Evolutionary conservation across 1,140 invertebrate genomes (phyloP).

Genomic region (Eriocheir sinensis): DNA sequence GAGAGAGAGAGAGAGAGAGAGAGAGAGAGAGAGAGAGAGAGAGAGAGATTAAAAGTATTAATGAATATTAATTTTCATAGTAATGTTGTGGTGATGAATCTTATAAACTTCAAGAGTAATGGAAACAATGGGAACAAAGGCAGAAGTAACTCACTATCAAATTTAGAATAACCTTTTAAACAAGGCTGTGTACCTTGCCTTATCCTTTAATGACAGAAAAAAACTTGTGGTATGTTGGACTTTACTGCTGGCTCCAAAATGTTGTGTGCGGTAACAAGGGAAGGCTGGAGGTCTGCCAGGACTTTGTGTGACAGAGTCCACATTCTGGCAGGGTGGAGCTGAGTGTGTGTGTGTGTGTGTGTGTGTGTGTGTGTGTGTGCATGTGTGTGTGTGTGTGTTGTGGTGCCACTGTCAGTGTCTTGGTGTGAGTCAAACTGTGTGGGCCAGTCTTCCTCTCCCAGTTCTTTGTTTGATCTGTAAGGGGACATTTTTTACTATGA

Average conservation of each 20-base stretch:
- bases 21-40: too few species aligned
- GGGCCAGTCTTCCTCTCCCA: background rate
- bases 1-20: background rate
- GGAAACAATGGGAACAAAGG: background rate
- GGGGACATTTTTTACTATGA: background rate
- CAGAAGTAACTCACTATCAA: background rate
- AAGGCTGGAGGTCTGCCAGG: conserved; percentile 44
- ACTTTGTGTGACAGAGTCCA: conserved; percentile 62
- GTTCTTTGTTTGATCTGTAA: conserved; percentile 22
- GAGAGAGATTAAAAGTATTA: too few species aligned
- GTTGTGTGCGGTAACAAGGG: conserved; percentile 47
- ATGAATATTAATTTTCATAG: background rate
- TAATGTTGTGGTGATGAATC: background rate
- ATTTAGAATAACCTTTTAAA: background rate
- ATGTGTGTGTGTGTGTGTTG: conserved; percentile 42
- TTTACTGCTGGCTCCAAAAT: background rate
- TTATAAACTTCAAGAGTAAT: background rate
- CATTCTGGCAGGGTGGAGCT: conserved; percentile 43
- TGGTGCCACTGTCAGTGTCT: background rate
- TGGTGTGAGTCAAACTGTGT: background rate
- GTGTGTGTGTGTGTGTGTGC: conserved; percentile 1
- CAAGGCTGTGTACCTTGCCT: background rate
- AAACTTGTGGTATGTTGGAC: background rate
- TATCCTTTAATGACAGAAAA: background rate
- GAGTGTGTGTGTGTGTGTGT: conserved; percentile 44